Evolutionary conservation across 2,888 invertebrate species (phyloP).

Genomic region (Ophraella communa): DNA sequence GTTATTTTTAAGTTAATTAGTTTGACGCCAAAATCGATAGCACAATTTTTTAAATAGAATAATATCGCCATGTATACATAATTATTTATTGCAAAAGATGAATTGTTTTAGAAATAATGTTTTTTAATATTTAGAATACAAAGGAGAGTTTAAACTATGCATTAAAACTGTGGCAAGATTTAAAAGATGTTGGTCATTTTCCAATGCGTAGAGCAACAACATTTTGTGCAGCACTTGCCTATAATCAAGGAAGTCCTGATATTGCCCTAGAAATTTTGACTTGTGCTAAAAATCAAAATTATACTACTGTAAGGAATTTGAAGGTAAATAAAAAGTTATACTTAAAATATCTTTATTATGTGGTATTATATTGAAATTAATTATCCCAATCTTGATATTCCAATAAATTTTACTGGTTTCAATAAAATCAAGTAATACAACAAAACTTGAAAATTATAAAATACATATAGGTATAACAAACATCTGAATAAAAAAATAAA

Average conservation of each 20-base stretch:
- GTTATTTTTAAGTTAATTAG: too few relatives aligned
- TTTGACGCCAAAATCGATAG: too few relatives aligned
- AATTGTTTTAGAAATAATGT: too few relatives aligned
- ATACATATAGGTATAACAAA: too few relatives aligned
- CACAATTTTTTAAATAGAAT: too few relatives aligned
- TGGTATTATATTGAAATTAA: background rate
- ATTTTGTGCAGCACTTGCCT: slow-evolving; percentile 70
- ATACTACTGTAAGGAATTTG: slow-evolving; percentile 73
- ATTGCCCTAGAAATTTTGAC: slow-evolving; percentile 72
- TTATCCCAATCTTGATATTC: too few relatives aligned
- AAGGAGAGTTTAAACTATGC: slow-evolving; percentile 70
- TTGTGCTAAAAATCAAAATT: slow-evolving; percentile 63
- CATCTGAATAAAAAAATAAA: too few relatives aligned
- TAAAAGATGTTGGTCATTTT: slow-evolving; percentile 63
- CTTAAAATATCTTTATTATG: background rate
- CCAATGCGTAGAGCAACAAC: slow-evolving; percentile 69
- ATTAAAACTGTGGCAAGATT: slow-evolving; percentile 67
- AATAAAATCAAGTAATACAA: too few relatives aligned
- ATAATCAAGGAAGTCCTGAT: slow-evolving; percentile 72
- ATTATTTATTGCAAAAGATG: too few relatives aligned
- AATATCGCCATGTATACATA: too few relatives aligned
- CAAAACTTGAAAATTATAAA: too few relatives aligned
- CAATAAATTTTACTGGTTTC: too few relatives aligned
- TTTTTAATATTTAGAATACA: slow-evolving; percentile 67
- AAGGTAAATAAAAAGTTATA: slow-evolving; percentile 60